Base-by-base conservation (phyloP, 2,113 vertebrate genomes). In the Tenebrosternarchus preto region DNA sequence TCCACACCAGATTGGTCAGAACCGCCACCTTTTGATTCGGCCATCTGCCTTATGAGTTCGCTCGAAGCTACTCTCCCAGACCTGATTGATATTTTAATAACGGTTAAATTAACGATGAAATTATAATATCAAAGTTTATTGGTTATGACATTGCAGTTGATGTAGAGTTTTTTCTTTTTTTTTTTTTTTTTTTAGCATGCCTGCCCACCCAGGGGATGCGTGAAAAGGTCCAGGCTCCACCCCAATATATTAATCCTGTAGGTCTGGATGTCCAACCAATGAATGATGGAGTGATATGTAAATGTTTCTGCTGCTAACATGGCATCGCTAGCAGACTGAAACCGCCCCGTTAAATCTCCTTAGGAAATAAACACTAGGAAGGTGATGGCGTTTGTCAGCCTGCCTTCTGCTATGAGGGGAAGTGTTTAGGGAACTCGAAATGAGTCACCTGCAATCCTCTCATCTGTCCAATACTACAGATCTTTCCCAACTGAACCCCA, bases 291-390 rank as follows among this genome's bases (percentile, higher is more conserved):
- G 46, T n/a, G 70, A 67, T 75, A 75, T 84, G 83, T 75, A 78
- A 78, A 81, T 84, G 80, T 27, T 66, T 72, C 83, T 64, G 29
- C 73, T 70, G 79, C 76, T 81, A 84, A 84, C 70, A 73, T 20
- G 24, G 53, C 24, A 55, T 16, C 53, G 76, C 70, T 50, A 78
- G 72, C 76, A 84, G 83, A 84, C 75, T 81, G 83, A 82, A 80
- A 69, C 60, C 46, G 46, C 46, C 68, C 73, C 77, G 80, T 81
- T 81, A 81, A 84, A 84, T 78, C 83, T 71, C 83, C 71, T 66
- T 64, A 73, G 76, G 81, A 83, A 67, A 78, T 76, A 81, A 83
- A 81, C 79, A 78, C n/a, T 15, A 66, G 68, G 81, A 78, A 61
- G 75, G 82, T 84, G 75, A 73, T 39, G 8, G 25, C 1, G 20